A percentile compares a stretch with the other conserved stretches of the same genome.
Evolutionary conservation across 2,888 invertebrate genomes (phyloP).

Genomic region (Gastrophysa polygoni): DNA sequence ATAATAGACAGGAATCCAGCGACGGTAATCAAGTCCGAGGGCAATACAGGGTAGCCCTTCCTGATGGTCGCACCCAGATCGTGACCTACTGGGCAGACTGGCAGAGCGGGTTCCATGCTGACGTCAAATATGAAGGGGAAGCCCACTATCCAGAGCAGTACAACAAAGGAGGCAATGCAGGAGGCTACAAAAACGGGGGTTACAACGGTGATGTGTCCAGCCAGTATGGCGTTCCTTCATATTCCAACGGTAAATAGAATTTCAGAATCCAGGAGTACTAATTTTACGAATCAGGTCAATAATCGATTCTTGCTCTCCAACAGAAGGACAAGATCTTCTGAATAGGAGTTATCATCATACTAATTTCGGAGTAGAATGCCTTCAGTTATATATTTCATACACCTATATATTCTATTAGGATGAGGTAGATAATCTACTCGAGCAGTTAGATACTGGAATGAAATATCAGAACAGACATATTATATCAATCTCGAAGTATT

Average conservation of each 20-base stretch:
- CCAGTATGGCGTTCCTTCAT: constrained; percentile 42
- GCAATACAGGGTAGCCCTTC: constrained; percentile 66
- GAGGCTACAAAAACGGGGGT: constrained; percentile 37
- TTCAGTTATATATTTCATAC: no score
- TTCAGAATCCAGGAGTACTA: no score
- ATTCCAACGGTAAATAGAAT: constrained; percentile 12
- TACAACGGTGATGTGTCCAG: constrained; percentile 29
- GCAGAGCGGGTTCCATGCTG: constrained; percentile 80
- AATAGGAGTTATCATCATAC: no score
- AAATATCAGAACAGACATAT: no score
- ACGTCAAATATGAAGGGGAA: constrained; percentile 74
- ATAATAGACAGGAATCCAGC: constrained; percentile 71
- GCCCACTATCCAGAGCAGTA: constrained; percentile 69
- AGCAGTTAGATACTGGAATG: no score
- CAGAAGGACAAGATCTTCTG: no score
- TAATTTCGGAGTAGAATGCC: no score
- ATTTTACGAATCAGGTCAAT: no score
- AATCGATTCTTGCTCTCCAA: no score
- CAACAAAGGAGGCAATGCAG: constrained; percentile 39
- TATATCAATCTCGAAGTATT: no score
- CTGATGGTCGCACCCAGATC: constrained; percentile 68
- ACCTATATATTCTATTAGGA: no score
- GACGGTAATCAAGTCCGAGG: constrained; percentile 74
- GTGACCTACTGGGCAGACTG: constrained; percentile 81
- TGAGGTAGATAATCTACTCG: no score